Evolutionary conservation across 2,888 invertebrate species (phyloP).

Genomic region (Blomia tropicalis): DNA sequence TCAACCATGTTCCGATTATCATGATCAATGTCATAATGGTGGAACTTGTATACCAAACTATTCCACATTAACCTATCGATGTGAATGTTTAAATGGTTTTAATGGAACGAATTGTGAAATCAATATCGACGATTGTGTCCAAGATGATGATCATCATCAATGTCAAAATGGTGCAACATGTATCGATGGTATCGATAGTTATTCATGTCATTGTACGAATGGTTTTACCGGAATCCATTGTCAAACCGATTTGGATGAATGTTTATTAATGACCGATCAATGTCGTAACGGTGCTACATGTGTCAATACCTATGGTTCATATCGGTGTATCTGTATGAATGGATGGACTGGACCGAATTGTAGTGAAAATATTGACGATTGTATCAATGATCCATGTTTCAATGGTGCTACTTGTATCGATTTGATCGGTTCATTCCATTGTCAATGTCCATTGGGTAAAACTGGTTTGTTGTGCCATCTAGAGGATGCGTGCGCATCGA

Average conservation of each 20-base stretch:
- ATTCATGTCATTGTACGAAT: slow-evolving; percentile 71
- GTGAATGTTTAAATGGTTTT: slow-evolving; percentile 56
- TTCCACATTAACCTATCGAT: slow-evolving; percentile 56
- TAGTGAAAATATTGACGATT: slow-evolving; percentile 85
- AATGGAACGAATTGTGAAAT: slow-evolving; percentile 67
- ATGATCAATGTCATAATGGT: slow-evolving; percentile 61
- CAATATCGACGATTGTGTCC: slow-evolving; percentile 68
- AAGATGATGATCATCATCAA: slow-evolving; percentile 60
- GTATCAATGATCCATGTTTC: slow-evolving; percentile 79
- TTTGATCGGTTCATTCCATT: slow-evolving; percentile 80
- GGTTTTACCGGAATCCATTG: slow-evolving; percentile 81
- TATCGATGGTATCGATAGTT: slow-evolving; percentile 70
- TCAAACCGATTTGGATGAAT: slow-evolving; percentile 73
- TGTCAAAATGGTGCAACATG: slow-evolving; percentile 84
- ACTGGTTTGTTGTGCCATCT: slow-evolving; percentile 87
- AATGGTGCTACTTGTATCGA: slow-evolving; percentile 93
- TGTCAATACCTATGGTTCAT: slow-evolving; percentile 73
- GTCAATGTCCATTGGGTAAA: slow-evolving; percentile 85
- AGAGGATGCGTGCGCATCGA: slow-evolving; percentile 85
- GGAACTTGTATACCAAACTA: slow-evolving; percentile 72
- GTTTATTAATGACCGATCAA: slow-evolving; percentile 60
- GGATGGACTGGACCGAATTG: slow-evolving; percentile 92
- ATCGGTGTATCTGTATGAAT: slow-evolving; percentile 88
- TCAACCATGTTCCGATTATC: slow-evolving; percentile 67
- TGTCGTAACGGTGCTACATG: slow-evolving; percentile 94